phyloP scores from a whole-genome alignment of 1,140 invertebrate species.

The Bathynomus jamesi region DNA sequence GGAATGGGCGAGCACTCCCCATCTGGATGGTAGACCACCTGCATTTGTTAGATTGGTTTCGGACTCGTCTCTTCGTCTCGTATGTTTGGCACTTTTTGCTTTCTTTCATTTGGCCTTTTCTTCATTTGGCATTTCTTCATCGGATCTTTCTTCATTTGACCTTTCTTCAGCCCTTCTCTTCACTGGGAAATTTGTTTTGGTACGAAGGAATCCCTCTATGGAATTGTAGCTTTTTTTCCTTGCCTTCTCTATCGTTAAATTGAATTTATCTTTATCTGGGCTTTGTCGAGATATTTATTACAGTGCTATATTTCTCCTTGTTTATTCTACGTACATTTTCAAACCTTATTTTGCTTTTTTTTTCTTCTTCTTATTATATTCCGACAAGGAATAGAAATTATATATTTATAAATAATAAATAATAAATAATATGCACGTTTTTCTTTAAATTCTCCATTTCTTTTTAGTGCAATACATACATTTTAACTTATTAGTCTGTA shows the following conservation, averaged over 20 bases:
- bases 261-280: neutral
- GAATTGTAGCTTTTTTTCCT: neutral
- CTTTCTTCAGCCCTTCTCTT: neutral
- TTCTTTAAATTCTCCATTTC: neutral
- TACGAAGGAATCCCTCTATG: neutral
- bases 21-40: constrained; percentile 13
- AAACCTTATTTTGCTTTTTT: too few species aligned
- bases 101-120: neutral
- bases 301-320: neutral
- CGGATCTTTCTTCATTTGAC: neutral
- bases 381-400: neutral
- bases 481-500: too few species aligned
- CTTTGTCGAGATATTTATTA: neutral
- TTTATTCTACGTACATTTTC: neutral
- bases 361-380: too few species aligned
- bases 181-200: neutral
- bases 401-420: too few species aligned
- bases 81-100: neutral
- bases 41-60: constrained; percentile 35
- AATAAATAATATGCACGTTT: too few species aligned
- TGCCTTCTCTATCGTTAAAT: neutral
- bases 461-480: neutral
- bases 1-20: neutral
- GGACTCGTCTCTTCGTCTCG: neutral
- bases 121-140: neutral